A percentile compares a stretch with the other conserved stretches of the same genome.
Conservation (phyloP, 2,888 invertebrate species). For the Allolobophora icterica region DNA sequence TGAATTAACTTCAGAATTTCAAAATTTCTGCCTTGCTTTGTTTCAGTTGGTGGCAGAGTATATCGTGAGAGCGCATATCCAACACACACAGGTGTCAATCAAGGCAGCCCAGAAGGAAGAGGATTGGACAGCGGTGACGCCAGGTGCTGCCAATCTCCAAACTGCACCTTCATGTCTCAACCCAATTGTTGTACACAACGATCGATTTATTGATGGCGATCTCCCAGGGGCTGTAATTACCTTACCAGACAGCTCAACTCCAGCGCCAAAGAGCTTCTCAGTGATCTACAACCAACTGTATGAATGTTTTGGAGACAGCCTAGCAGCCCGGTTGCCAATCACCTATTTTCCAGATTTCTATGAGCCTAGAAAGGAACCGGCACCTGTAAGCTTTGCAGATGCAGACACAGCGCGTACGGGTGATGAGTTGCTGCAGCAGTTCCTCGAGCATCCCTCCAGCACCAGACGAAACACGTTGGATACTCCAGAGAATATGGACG, state of each 20-base stretch:
- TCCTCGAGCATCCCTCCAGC: constrained; percentile 51
- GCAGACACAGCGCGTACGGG: constrained; percentile 52
- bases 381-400: constrained; percentile 53
- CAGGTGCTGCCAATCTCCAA: not conserved
- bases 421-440: constrained; percentile 58
- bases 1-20: constrained; percentile 14
- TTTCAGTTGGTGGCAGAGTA: constrained; percentile 38
- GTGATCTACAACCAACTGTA: constrained; percentile 45
- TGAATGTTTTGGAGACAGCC: constrained; percentile 63
- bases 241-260: constrained; percentile 40
- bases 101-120: not conserved
- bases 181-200: constrained; percentile 31
- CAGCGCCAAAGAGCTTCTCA: constrained; percentile 18
- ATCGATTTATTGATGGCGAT: constrained; percentile 40
- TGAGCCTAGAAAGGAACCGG: constrained; percentile 51
- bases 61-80: constrained; percentile 18
- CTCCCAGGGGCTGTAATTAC: constrained; percentile 41
- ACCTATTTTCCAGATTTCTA: constrained; percentile 43
- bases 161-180: constrained; percentile 13
- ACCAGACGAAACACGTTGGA: not conserved
- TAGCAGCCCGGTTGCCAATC: constrained; percentile 56
- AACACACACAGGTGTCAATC: not conserved
- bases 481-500: not conserved
- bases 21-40: not conserved
- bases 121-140: not conserved